A percentile compares a stretch with the other conserved stretches of the same genome.
These are phyloP conservation scores for Phasianus colchicus DNA, from an alignment of 2,113 vertebrate species.

Conservation along the genomic window DNA sequence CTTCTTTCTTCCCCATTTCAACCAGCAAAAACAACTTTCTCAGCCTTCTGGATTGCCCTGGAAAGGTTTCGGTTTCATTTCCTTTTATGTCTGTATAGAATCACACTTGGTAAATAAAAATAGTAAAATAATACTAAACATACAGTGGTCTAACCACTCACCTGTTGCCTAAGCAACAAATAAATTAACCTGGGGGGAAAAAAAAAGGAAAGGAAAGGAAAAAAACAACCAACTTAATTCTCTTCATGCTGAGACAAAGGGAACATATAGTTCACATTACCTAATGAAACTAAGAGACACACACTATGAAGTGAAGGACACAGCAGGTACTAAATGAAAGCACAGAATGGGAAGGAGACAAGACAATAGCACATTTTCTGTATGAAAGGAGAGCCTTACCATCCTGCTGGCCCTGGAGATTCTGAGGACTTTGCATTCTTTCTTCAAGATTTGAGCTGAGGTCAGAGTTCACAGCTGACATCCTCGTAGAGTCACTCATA, in stretches of 20 bases:
- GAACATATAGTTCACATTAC: slow-evolving; percentile 2
- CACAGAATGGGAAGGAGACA: background rate
- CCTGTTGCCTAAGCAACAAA: slow-evolving; percentile 47
- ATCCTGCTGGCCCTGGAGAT: slow-evolving; percentile 84
- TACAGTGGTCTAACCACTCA: background rate
- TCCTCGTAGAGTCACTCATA: slow-evolving; percentile 87
- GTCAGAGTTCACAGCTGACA: slow-evolving; percentile 88
- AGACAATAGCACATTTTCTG: background rate
- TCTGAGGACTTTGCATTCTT: slow-evolving; percentile 87
- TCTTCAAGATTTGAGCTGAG: slow-evolving; percentile 89
- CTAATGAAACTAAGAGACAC: background rate
- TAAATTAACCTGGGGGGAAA: background rate
- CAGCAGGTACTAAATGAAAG: slow-evolving; percentile 22
- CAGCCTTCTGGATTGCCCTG: background rate
- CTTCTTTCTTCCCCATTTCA: background rate
- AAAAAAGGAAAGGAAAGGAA: background rate
- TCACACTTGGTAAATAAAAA: background rate
- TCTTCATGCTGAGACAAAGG: background rate
- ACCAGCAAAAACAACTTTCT: background rate
- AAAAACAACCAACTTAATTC: background rate
- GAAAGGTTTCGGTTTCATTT: background rate
- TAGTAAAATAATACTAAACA: background rate
- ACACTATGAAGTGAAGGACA: slow-evolving; percentile 11
- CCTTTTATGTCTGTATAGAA: background rate
- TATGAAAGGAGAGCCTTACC: slow-evolving; percentile 72